Evolutionary conservation across 2,888 invertebrate species (phyloP).

Genomic region (Sesia bembeciformis): DNA sequence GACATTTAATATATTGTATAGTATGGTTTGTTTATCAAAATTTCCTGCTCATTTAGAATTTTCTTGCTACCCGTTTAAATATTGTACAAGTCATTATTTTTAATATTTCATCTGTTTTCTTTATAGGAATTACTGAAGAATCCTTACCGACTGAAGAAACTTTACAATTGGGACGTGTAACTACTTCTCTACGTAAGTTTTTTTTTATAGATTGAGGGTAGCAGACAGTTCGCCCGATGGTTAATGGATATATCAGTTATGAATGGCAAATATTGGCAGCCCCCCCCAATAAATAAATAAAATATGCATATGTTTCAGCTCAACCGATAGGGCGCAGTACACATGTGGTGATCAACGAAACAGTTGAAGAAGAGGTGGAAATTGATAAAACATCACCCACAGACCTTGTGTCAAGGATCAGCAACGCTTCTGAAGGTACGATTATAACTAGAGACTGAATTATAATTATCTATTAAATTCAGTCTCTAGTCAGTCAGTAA

Average conservation of each 20-base stretch:
- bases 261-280: too few relatives aligned
- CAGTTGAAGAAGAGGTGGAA: constrained; percentile 52
- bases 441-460: too few relatives aligned
- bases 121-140: constrained; percentile 41
- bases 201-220: neutral
- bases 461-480: too few relatives aligned
- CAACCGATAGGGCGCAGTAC: constrained; percentile 62
- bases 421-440: constrained; percentile 37
- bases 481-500: too few relatives aligned
- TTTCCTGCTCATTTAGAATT: neutral
- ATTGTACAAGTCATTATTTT: neutral
- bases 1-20: too few relatives aligned
- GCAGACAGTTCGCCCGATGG: neutral
- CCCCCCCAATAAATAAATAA: too few relatives aligned
- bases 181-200: constrained; percentile 52
- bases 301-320: constrained; percentile 21
- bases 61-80: neutral
- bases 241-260: neutral
- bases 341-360: constrained; percentile 58
- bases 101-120: constrained; percentile 1
- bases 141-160: constrained; percentile 48
- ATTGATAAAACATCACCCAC: constrained; percentile 57
- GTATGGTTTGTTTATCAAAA: neutral
- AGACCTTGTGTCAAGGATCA: constrained; percentile 30
- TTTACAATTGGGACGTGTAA: constrained; percentile 38